Conservation (phyloP, 2,888 invertebrate species). For the Rhagonycha fulva region DNA sequence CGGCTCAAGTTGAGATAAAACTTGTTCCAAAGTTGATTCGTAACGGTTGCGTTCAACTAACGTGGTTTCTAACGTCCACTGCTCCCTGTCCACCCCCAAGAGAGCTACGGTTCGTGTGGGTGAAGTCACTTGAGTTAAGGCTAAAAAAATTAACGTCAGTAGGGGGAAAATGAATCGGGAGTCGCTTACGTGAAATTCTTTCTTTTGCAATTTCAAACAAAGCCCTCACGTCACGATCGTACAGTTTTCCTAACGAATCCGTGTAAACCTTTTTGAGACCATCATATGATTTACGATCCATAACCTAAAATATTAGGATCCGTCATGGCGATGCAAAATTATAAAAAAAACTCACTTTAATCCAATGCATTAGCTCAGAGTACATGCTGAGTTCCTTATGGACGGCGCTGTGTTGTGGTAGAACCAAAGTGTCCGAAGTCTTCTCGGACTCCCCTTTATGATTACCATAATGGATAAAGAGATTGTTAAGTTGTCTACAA, state of each 20-base stretch:
- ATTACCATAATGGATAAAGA: slow-evolving; percentile 89
- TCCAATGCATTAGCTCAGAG: slow-evolving; percentile 90
- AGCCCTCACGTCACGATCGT: slow-evolving; percentile 81
- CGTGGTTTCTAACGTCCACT: slow-evolving; percentile 67
- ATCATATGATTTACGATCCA: slow-evolving; percentile 82
- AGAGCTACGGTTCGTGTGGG: slow-evolving; percentile 49
- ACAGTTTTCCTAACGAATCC: slow-evolving; percentile 80
- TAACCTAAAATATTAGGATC: slow-evolving; percentile 52
- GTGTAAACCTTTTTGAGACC: slow-evolving; percentile 84
- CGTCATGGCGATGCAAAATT: background rate
- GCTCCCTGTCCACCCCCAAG: slow-evolving; percentile 66
- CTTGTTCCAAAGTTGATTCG: slow-evolving; percentile 79
- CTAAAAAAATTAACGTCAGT: slow-evolving; percentile 6
- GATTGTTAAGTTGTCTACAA: slow-evolving; percentile 89
- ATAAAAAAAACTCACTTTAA: slow-evolving; percentile 60
- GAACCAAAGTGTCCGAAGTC: slow-evolving; percentile 61
- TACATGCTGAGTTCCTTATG: slow-evolving; percentile 88
- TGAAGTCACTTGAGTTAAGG: slow-evolving; percentile 38
- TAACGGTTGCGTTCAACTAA: slow-evolving; percentile 62
- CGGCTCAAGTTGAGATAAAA: slow-evolving; percentile 86
- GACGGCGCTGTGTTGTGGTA: slow-evolving; percentile 78
- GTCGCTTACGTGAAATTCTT: slow-evolving; percentile 47
- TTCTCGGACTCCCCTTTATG: slow-evolving; percentile 68
- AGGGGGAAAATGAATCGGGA: background rate
- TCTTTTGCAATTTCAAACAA: slow-evolving; percentile 78